Evolutionary conservation across 2,888 invertebrate species (phyloP).

Genomic region (Diarsia rubi): DNA sequence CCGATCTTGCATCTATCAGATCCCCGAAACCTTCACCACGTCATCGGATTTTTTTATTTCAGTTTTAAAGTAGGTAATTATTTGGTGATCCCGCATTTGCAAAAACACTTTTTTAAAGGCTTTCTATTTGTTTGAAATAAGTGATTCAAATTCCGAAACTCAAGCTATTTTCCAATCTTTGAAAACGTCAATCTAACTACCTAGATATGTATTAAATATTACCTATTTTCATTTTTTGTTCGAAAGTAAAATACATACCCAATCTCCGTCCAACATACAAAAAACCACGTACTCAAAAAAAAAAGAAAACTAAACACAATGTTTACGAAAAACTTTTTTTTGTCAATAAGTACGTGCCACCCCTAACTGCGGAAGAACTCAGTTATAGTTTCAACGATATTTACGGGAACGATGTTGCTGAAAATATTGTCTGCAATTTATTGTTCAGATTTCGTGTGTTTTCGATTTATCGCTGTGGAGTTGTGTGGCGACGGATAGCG

Average conservation of each 20-base stretch:
- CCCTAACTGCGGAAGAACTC: conserved; percentile 61
- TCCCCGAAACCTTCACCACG: too few species aligned
- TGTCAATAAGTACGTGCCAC: conserved; percentile 34
- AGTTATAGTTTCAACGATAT: conserved; percentile 70
- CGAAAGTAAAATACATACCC: background rate
- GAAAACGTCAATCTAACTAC: background rate
- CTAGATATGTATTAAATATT: too few species aligned
- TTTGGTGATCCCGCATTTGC: background rate
- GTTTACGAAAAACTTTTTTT: background rate
- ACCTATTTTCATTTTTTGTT: background rate
- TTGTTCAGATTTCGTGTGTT: conserved; percentile 65
- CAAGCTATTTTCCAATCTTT: too few species aligned
- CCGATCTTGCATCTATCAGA: too few species aligned
- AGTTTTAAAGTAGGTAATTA: too few species aligned
- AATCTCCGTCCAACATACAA: background rate
- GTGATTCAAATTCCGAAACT: background rate
- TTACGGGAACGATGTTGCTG: conserved; percentile 69
- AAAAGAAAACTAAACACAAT: background rate
- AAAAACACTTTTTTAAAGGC: background rate
- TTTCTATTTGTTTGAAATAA: background rate
- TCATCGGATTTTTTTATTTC: too few species aligned
- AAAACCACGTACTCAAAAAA: background rate
- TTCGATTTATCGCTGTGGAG: conserved; percentile 63
- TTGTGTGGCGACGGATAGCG: conserved; percentile 52
- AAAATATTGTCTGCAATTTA: conserved; percentile 72